A percentile compares a stretch with the other conserved stretches of the same genome.
Conservation (phyloP, 1,140 invertebrate species). For the Leptinotarsa lineolata region DNA sequence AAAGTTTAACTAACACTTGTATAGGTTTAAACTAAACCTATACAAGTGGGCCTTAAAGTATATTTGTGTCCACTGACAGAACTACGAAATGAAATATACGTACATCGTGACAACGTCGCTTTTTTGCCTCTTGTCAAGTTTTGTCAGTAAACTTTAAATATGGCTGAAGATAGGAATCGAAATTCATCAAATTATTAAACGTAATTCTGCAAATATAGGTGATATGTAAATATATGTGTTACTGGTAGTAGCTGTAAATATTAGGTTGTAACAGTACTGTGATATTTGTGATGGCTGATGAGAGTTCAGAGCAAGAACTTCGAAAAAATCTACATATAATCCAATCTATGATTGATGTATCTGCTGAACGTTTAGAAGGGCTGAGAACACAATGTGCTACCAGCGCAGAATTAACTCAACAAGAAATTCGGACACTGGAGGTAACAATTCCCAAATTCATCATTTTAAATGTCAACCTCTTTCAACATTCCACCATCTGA, state of each 20-base stretch:
- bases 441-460: constrained; percentile 58
- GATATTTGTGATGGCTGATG: constrained; percentile 53
- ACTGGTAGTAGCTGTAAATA: constrained; percentile 38
- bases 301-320: constrained; percentile 60
- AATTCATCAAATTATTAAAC: constrained; percentile 17
- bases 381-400: constrained; percentile 90
- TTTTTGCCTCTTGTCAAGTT: not conserved
- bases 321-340: constrained; percentile 64
- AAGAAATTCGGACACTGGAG: constrained; percentile 93
- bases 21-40: too few species aligned
- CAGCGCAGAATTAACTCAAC: constrained; percentile 88
- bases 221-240: constrained; percentile 42
- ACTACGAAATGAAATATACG: too few species aligned
- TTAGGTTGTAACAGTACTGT: constrained; percentile 35
- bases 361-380: constrained; percentile 86
- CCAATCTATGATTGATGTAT: constrained; percentile 95
- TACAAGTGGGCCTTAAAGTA: too few species aligned
- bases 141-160: constrained; percentile 31
- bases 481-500: not conserved
- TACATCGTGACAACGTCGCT: too few species aligned
- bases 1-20: too few species aligned
- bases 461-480: not conserved
- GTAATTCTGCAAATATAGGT: constrained; percentile 26
- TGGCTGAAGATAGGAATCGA: constrained; percentile 31
- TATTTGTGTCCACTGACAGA: too few species aligned